These are phyloP conservation scores for Cantharis lateralis DNA, from an alignment of 2,888 invertebrate species.

Conservation along the genomic window DNA sequence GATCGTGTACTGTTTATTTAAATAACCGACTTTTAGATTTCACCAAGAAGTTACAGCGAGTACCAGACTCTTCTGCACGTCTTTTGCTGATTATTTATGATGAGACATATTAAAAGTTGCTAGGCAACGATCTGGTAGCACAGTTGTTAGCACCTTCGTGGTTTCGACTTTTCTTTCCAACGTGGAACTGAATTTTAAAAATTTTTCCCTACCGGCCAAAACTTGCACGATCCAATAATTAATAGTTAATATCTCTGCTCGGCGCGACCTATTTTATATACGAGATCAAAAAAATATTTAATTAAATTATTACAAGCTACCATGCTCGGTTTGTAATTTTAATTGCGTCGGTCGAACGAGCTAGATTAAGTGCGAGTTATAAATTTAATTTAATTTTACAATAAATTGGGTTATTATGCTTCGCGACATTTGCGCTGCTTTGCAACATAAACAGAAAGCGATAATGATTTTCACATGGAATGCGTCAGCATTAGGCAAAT, in stretches of 20 bases:
- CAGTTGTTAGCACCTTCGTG: slow-evolving; percentile 39
- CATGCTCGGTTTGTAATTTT: neutral
- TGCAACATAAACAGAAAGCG: neutral
- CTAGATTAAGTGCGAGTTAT: neutral
- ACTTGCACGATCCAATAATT: no score
- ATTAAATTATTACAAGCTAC: neutral
- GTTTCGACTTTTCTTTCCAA: slow-evolving; percentile 23
- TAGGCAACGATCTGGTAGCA: slow-evolving; percentile 37
- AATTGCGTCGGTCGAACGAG: neutral
- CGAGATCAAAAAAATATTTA: neutral
- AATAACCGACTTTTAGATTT: slow-evolving; percentile 46
- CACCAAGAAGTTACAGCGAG: slow-evolving; percentile 35
- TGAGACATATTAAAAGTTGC: slow-evolving; percentile 34
- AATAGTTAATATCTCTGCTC: no score
- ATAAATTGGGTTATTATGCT: neutral
- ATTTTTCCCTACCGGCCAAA: neutral
- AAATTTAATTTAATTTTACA: neutral
- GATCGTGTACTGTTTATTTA: slow-evolving; percentile 58
- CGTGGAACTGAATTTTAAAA: neutral
- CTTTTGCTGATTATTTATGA: slow-evolving; percentile 32
- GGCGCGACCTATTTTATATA: neutral
- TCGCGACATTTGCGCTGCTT: neutral
- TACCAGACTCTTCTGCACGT: slow-evolving; percentile 12
- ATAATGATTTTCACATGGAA: neutral
- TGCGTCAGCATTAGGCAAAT: neutral